Evolutionary conservation across 2,113 vertebrate genomes (phyloP).

Genomic region (Motacilla alba): DNA sequence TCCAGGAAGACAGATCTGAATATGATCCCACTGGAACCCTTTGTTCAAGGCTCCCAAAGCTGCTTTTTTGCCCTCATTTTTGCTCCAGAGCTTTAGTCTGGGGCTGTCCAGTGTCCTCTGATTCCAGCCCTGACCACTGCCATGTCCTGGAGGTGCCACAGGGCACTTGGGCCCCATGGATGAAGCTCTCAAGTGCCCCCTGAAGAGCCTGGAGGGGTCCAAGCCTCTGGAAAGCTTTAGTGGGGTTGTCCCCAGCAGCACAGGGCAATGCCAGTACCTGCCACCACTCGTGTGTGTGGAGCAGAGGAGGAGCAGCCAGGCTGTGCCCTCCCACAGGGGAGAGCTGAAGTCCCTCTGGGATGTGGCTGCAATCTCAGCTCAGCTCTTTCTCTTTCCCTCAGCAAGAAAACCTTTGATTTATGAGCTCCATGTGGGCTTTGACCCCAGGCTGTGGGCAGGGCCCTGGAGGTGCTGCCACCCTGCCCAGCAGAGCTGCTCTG

Average conservation of each 20-base stretch:
- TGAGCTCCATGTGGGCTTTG: neutral
- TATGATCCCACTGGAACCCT: neutral
- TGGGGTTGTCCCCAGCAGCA: neutral
- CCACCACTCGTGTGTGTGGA: rapidly evolving
- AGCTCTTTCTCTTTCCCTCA: neutral
- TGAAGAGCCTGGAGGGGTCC: neutral
- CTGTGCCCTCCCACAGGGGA: neutral
- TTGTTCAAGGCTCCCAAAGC: neutral
- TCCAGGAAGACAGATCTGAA: neutral
- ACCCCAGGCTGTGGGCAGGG: neutral
- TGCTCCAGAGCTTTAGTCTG: neutral
- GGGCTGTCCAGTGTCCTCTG: neutral
- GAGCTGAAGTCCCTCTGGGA: neutral
- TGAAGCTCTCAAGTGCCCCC: neutral
- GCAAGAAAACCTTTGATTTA: neutral
- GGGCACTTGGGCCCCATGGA: too few species aligned
- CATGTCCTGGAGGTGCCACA: neutral
- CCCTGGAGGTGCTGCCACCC: neutral
- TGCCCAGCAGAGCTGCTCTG: neutral
- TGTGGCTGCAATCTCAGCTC: neutral
- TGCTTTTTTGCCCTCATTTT: neutral
- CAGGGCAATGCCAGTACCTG: neutral
- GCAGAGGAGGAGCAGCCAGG: neutral
- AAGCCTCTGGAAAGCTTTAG: neutral
- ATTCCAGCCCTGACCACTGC: neutral